Evolutionary conservation across 2,888 invertebrate genomes (phyloP).

Genomic region (Phortica magna): DNA sequence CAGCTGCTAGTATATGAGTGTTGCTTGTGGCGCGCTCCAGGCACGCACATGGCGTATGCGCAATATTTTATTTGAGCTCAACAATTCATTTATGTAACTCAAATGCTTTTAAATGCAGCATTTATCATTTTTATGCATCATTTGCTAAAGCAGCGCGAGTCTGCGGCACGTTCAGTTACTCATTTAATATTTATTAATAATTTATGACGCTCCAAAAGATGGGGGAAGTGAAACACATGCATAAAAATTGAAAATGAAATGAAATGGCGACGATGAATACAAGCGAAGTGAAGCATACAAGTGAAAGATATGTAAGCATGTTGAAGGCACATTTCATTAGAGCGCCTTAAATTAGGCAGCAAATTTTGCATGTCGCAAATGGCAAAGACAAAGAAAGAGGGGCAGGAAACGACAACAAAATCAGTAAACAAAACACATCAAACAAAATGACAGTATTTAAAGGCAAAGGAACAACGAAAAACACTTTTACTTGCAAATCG

Average conservation of each 20-base stretch:
- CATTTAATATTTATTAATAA: conserved; percentile 23
- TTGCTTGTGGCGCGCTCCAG: background rate
- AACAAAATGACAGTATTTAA: conserved; percentile 22
- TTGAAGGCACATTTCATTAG: background rate
- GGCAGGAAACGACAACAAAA: background rate
- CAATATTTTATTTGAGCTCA: conserved; percentile 61
- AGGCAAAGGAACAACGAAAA: conserved; percentile 41
- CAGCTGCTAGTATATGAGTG: background rate
- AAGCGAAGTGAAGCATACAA: background rate
- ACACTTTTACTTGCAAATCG: conserved; percentile 57
- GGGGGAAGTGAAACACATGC: conserved; percentile 66
- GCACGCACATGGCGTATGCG: conserved; percentile 55
- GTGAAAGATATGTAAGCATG: background rate
- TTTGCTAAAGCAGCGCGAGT: conserved; percentile 4
- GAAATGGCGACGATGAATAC: background rate
- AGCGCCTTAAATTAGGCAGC: conserved; percentile 4
- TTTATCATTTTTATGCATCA: conserved; percentile 56
- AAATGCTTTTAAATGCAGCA: conserved; percentile 43
- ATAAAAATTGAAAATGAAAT: conserved; percentile 41
- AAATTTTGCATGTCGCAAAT: background rate
- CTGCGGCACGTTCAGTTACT: conserved; percentile 20
- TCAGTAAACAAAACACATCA: conserved; percentile 23
- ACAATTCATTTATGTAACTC: conserved; percentile 62
- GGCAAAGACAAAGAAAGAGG: background rate
- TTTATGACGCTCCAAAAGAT: conserved; percentile 45